phyloP scores from a whole-genome alignment of 2,888 invertebrate species.

The Phyllotreta striolata region DNA sequence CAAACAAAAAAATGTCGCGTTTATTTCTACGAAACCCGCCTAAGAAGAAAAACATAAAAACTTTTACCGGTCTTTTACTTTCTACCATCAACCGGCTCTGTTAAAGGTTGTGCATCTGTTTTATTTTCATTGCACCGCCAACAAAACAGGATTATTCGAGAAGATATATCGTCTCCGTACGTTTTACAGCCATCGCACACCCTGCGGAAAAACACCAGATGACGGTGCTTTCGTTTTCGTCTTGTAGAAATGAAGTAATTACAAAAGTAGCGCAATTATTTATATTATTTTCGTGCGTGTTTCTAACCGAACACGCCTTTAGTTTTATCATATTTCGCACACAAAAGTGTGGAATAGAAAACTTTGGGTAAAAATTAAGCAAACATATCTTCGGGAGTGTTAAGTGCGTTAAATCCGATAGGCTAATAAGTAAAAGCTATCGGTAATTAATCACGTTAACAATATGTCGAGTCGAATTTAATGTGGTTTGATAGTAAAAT shows the following conservation, averaged over 20 bases:
- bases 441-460: background rate
- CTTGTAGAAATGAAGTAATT: conserved; percentile 16
- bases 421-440: background rate
- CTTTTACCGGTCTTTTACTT: conserved; percentile 22
- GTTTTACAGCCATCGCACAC: conserved; percentile 21
- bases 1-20: background rate
- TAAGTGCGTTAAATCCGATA: background rate
- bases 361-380: too few species aligned
- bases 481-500: background rate
- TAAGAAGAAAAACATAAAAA: conserved; percentile 10
- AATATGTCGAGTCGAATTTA: background rate
- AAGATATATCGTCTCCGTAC: background rate
- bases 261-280: conserved; percentile 27
- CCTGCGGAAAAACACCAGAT: conserved; percentile 36
- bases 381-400: too few species aligned
- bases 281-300: background rate
- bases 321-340: too few species aligned
- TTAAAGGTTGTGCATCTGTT: conserved; percentile 20
- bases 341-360: too few species aligned
- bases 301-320: conserved; percentile 12
- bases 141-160: conserved; percentile 19
- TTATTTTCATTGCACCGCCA: conserved; percentile 8
- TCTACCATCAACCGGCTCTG: conserved; percentile 5
- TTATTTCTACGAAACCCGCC: background rate
- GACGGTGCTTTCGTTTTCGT: conserved; percentile 40